These are phyloP conservation scores for Phaetusa simplex DNA, from an alignment of 2,113 vertebrate genomes.

Conservation along the genomic window DNA sequence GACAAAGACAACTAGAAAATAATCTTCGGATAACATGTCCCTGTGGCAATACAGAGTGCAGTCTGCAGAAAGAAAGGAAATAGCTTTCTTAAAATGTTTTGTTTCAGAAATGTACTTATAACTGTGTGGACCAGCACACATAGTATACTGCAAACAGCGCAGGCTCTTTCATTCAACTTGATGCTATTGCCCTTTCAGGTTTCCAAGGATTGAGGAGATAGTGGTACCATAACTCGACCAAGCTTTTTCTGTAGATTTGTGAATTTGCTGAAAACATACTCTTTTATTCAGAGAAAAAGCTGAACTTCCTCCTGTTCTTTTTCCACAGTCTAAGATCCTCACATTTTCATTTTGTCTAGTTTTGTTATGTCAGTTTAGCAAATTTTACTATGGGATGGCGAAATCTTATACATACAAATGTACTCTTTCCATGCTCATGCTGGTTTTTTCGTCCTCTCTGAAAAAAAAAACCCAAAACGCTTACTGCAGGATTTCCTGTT, in stretches of 20 bases:
- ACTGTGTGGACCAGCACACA: neutral
- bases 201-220: neutral
- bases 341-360: neutral
- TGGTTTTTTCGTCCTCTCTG: neutral
- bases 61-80: slow-evolving; percentile 14
- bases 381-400: neutral
- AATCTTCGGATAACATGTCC: slow-evolving; percentile 19
- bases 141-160: neutral
- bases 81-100: neutral
- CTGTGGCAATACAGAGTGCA: neutral
- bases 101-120: neutral
- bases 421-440: neutral
- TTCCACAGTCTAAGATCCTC: neutral
- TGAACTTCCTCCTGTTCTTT: neutral
- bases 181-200: neutral
- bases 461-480: neutral
- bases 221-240: neutral
- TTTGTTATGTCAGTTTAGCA: neutral
- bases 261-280: neutral
- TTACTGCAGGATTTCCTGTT: neutral
- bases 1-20: slow-evolving; percentile 22
- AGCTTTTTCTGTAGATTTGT: neutral
- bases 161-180: neutral
- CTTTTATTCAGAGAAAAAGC: neutral
- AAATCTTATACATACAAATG: neutral